phyloP scores from a whole-genome alignment of 1,140 invertebrate genomes.

The Phymorhynchus buccinoides region DNA sequence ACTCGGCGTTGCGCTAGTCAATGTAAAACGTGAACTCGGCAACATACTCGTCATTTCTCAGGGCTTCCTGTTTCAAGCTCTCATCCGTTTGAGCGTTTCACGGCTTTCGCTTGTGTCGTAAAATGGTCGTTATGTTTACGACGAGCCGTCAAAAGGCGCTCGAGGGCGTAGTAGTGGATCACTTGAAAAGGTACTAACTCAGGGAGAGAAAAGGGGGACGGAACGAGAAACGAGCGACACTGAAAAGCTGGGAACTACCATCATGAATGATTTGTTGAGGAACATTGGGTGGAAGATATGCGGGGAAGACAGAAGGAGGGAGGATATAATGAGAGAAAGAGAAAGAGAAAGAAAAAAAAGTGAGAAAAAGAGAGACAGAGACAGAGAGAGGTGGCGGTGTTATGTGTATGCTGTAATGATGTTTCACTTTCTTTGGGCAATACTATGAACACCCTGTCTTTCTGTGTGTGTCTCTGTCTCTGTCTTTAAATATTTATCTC shows the following conservation, averaged over 20 bases:
- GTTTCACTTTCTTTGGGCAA: no score
- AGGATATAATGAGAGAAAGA: not conserved
- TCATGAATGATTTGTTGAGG: not conserved
- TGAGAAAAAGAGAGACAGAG: not conserved
- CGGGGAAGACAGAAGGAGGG: not conserved
- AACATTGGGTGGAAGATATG: not conserved
- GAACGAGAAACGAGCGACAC: not conserved
- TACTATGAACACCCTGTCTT: no score
- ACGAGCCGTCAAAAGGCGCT: not conserved
- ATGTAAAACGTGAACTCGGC: no score
- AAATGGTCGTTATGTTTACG: conserved; percentile 2
- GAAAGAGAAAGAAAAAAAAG: not conserved
- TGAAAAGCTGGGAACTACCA: not conserved
- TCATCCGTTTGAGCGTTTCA: not conserved
- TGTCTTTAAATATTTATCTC: no score
- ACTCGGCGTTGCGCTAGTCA: not conserved
- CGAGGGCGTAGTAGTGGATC: not conserved
- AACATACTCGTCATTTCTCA: not conserved
- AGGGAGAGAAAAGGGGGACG: not conserved
- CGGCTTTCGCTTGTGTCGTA: not conserved
- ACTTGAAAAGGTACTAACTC: not conserved
- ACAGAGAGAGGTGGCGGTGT: no score
- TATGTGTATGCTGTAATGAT: no score
- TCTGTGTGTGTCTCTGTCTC: no score
- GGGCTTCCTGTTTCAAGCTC: not conserved